phyloP scores from a whole-genome alignment of 2,888 invertebrate genomes.

The Ormyrus pomaceus region DNA sequence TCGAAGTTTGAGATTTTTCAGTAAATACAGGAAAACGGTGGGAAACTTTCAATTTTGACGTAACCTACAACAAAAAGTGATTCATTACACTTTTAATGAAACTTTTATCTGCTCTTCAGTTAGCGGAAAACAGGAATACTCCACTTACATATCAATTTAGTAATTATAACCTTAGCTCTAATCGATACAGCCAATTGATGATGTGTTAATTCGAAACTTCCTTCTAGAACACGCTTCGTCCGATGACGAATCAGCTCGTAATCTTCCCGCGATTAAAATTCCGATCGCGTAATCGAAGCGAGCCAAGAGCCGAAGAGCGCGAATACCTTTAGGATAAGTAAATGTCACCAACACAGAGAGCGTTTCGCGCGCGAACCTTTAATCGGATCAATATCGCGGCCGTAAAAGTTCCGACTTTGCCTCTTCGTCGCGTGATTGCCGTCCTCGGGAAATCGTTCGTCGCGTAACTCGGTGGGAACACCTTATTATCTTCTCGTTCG shows the following conservation, averaged over 20 bases:
- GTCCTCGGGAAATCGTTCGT: not conserved
- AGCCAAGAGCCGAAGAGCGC: not conserved
- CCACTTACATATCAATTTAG: too few species aligned
- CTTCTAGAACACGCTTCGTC: not conserved
- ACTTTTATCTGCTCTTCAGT: too few species aligned
- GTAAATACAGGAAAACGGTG: too few species aligned
- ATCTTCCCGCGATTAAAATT: not conserved
- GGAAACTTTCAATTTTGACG: too few species aligned
- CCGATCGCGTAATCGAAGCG: not conserved
- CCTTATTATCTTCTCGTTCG: too few species aligned
- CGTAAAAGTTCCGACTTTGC: conserved; percentile 1
- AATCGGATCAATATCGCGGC: conserved; percentile 31
- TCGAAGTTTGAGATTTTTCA: too few species aligned
- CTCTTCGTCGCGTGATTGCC: conserved; percentile 4
- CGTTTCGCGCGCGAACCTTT: conserved; percentile 17
- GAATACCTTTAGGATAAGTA: conserved; percentile 2
- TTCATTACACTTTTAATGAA: too few species aligned
- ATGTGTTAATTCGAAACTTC: not conserved
- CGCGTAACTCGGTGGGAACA: not conserved
- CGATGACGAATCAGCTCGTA: too few species aligned
- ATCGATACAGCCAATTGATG: too few species aligned
- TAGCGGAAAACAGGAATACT: too few species aligned
- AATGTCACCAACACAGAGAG: not conserved
- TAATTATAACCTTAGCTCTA: too few species aligned
- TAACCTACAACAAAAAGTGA: too few species aligned